A percentile compares a stretch with the other conserved stretches of the same genome.
These are phyloP conservation scores for Musca vetustissima DNA, from an alignment of 1,140 invertebrate genomes.

Conservation along the genomic window DNA sequence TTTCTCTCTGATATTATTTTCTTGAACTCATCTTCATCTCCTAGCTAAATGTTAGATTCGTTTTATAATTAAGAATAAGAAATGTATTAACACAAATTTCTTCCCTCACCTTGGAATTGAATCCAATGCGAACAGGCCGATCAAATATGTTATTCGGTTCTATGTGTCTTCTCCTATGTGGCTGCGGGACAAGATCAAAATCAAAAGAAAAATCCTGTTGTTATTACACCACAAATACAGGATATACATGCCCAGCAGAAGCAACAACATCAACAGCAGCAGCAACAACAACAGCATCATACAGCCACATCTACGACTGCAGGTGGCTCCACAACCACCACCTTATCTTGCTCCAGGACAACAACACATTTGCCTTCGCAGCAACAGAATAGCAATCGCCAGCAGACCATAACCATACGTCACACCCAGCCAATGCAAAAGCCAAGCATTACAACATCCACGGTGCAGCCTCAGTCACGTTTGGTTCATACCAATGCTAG, in stretches of 20 bases:
- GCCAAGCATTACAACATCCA: constrained; percentile 51
- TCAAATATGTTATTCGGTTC: constrained; percentile 98
- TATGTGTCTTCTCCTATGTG: constrained; percentile 99
- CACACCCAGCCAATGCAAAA: constrained; percentile 53
- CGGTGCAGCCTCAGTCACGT: constrained; percentile 50
- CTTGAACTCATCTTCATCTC: constrained; percentile 1
- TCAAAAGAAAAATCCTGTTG: constrained; percentile 47
- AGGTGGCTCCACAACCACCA: constrained; percentile 15
- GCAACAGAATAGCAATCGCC: constrained; percentile 21
- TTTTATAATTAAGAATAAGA: not conserved
- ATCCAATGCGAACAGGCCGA: constrained; percentile 76
- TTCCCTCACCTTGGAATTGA: too few relatives aligned
- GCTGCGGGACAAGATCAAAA: constrained; percentile 81
- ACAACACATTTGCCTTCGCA: constrained; percentile 26
- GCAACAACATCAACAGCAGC: constrained; percentile 44
- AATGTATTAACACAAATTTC: too few relatives aligned
- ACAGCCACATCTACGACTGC: constrained; percentile 29
- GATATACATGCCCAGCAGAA: constrained; percentile 52
- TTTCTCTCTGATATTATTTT: not conserved
- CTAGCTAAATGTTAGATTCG: not conserved
- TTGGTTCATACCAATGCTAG: constrained; percentile 26
- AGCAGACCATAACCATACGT: constrained; percentile 41
- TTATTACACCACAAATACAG: constrained; percentile 49
- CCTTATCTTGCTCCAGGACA: constrained; percentile 17
- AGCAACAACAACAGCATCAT: constrained; percentile 34